Conservation (phyloP, 64 coral and sea anemone genomes). For the Montipora capricornis region DNA sequence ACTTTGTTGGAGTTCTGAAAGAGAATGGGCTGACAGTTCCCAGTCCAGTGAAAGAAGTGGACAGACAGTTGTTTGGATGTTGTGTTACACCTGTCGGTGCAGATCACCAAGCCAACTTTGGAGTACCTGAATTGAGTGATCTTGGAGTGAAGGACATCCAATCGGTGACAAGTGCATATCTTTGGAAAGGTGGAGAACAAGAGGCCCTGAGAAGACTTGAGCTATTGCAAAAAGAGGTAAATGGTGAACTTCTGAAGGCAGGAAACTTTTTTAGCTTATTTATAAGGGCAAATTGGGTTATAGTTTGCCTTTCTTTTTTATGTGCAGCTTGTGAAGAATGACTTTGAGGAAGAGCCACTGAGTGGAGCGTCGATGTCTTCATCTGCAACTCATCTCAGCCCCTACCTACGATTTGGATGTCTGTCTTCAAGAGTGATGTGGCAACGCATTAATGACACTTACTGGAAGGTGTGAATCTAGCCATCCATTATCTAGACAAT, state of each 20-base stretch:
- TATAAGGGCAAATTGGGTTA: too few species aligned
- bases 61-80: neutral
- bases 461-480: neutral
- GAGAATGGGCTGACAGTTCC: neutral
- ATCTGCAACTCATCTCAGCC: neutral
- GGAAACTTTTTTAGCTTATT: too few species aligned
- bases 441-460: neutral
- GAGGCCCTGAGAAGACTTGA: constrained; percentile 35
- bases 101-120: constrained; percentile 2
- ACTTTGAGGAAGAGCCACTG: neutral
- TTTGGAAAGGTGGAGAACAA: constrained; percentile 69
- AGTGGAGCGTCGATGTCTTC: neutral
- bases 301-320: neutral
- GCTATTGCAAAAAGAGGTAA: constrained; percentile 28
- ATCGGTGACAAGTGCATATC: neutral
- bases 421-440: neutral
- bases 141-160: constrained; percentile 56
- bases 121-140: constrained; percentile 55
- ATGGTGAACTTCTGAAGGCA: too few species aligned
- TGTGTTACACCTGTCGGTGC: constrained; percentile 27
- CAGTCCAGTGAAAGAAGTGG: constrained; percentile 32
- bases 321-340: neutral
- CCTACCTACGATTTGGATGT: constrained; percentile 74
- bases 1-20: constrained; percentile 22
- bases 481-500: too few species aligned